A percentile compares a stretch with the other conserved stretches of the same genome.
Conservation (phyloP, 2,888 invertebrate genomes). For the Oligia fasciuncula region DNA sequence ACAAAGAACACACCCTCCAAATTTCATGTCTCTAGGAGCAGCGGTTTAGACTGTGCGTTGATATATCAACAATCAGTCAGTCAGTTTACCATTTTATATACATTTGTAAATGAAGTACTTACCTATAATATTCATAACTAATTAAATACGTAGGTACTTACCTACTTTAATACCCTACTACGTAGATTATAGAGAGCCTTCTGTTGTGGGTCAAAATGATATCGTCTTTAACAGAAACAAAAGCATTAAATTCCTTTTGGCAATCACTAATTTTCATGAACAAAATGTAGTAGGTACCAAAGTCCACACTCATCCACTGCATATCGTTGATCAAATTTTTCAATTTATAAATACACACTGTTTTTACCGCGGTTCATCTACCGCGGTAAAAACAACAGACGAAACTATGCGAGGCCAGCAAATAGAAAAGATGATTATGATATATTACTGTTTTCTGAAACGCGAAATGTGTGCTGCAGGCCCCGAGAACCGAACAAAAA, state of each 20-base stretch:
- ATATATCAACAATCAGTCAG: too few relatives aligned
- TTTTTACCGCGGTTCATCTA: background rate
- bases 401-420: conserved; percentile 41
- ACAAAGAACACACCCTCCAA: too few relatives aligned
- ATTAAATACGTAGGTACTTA: background rate
- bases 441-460: conserved; percentile 59
- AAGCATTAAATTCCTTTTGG: background rate
- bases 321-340: conserved; percentile 18
- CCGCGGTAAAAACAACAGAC: conserved; percentile 32
- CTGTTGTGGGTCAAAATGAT: background rate
- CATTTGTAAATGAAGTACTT: conserved; percentile 6
- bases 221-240: background rate
- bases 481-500: conserved; percentile 7
- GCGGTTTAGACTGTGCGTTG: too few relatives aligned
- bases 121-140: conserved; percentile 14
- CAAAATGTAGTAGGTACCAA: background rate
- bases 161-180: background rate
- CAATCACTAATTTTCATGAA: background rate
- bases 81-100: too few relatives aligned
- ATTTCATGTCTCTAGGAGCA: too few relatives aligned
- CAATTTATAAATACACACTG: conserved; percentile 37
- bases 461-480: conserved; percentile 47
- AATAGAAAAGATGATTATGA: conserved; percentile 59
- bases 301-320: background rate
- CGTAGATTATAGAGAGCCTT: background rate